Conservation (phyloP, 1,140 invertebrate genomes). For the Calephelis virginiensis region DNA sequence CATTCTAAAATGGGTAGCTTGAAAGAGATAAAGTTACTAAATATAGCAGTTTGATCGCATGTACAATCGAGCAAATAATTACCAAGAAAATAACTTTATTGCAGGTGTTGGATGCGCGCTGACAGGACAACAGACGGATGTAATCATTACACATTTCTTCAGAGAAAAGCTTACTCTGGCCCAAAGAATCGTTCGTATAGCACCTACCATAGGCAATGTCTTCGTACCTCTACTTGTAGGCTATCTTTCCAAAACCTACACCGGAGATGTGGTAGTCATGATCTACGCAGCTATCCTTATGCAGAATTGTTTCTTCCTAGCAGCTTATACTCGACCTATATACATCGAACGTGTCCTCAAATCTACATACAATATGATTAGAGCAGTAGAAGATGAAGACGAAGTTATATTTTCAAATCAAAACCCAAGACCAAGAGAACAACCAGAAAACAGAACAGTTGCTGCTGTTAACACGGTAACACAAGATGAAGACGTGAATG, state of each 20-base stretch:
- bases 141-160: slow-evolving; percentile 75
- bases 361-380: slow-evolving; percentile 68
- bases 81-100: neutral
- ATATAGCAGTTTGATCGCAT: too few species aligned
- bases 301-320: slow-evolving; percentile 70
- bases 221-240: slow-evolving; percentile 59
- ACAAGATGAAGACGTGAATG: slow-evolving; percentile 62
- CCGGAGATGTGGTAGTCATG: slow-evolving; percentile 57
- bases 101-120: slow-evolving; percentile 66
- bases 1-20: too few species aligned
- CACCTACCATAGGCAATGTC: slow-evolving; percentile 63
- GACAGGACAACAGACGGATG: slow-evolving; percentile 71
- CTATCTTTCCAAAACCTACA: slow-evolving; percentile 53
- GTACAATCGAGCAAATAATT: neutral
- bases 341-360: slow-evolving; percentile 68
- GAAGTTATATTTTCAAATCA: slow-evolving; percentile 73
- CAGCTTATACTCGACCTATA: slow-evolving; percentile 61
- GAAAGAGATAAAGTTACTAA: too few species aligned
- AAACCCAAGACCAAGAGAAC: slow-evolving; percentile 19
- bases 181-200: slow-evolving; percentile 61
- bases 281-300: slow-evolving; percentile 68
- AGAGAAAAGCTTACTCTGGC: slow-evolving; percentile 63
- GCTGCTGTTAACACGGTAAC: slow-evolving; percentile 28
- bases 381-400: slow-evolving; percentile 71
- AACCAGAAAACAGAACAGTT: slow-evolving; percentile 15